A percentile compares a stretch with the other conserved stretches of the same genome.
Evolutionary conservation across 1,140 invertebrate species (phyloP).

Genomic region (Drosophila pruinosa): DNA sequence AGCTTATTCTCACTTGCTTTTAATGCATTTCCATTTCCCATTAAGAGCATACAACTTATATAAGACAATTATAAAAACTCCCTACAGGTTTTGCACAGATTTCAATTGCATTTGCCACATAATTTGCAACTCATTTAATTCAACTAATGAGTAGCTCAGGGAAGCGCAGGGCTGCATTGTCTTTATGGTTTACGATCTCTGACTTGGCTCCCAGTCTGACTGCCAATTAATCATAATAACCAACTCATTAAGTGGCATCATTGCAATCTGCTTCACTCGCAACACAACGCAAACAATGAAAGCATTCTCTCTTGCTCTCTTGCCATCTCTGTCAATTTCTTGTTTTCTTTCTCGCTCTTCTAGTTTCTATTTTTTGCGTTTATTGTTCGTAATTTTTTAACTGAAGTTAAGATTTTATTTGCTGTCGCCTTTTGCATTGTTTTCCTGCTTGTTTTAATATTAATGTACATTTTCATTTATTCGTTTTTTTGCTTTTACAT

Average conservation of each 20-base stretch:
- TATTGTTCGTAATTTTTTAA: not conserved
- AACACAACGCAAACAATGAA: not conserved
- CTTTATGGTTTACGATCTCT: not conserved
- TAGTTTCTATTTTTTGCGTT: not conserved
- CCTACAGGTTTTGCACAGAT: not conserved
- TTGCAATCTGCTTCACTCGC: slow-evolving; percentile 23
- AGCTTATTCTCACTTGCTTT: too few species aligned
- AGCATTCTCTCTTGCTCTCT: not conserved
- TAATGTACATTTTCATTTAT: slow-evolving; percentile 1
- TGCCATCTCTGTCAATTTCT: not conserved
- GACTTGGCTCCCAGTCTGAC: not conserved
- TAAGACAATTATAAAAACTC: not conserved
- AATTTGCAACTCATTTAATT: slow-evolving; percentile 18
- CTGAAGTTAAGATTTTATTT: slow-evolving; percentile 37
- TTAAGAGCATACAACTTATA: not conserved
- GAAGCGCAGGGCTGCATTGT: not conserved
- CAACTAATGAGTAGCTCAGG: not conserved
- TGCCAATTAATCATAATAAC: slow-evolving; percentile 44
- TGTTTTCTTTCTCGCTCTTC: not conserved
- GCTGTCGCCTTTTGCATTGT: slow-evolving; percentile 37
- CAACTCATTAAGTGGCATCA: slow-evolving; percentile 38
- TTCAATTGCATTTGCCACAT: not conserved
- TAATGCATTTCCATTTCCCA: too few species aligned
- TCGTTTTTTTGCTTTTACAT: not conserved
- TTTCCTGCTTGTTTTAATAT: slow-evolving; percentile 31